A percentile compares a stretch with the other conserved stretches of the same genome.
These are phyloP conservation scores for Chromoteleia sp. DNA, from an alignment of 2,888 invertebrate genomes.

Conservation along the genomic window DNA sequence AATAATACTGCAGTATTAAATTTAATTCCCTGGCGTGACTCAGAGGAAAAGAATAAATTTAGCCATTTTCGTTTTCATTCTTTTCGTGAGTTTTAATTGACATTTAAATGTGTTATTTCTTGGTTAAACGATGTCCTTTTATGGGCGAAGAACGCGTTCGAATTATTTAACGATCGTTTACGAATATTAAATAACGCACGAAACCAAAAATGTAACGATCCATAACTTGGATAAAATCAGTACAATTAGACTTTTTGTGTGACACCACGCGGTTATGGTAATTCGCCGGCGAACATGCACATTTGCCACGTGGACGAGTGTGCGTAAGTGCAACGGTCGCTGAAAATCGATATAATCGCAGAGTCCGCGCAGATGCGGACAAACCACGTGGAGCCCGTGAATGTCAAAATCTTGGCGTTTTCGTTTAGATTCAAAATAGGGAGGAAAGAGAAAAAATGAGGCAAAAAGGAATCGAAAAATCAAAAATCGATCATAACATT, in stretches of 20 bases:
- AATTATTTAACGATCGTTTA: background rate
- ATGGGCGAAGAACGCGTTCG: background rate
- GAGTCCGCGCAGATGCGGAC: slow-evolving; percentile 67
- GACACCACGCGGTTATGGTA: slow-evolving; percentile 51
- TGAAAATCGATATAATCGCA: slow-evolving; percentile 75
- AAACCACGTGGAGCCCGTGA: slow-evolving; percentile 74
- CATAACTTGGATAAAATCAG: slow-evolving; percentile 31
- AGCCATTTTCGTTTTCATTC: too few species aligned
- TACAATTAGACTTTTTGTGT: slow-evolving; percentile 31
- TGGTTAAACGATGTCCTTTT: background rate
- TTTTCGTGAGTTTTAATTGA: too few species aligned
- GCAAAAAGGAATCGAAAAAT: background rate
- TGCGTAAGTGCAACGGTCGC: slow-evolving; percentile 75
- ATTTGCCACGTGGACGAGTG: slow-evolving; percentile 65
- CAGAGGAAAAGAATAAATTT: too few species aligned
- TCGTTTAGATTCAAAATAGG: background rate
- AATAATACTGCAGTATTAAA: too few species aligned
- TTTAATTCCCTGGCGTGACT: too few species aligned
- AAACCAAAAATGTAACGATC: slow-evolving; percentile 2
- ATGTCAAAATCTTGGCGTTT: slow-evolving; percentile 68
- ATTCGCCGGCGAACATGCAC: slow-evolving; percentile 69
- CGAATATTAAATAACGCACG: background rate
- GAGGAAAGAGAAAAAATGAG: background rate
- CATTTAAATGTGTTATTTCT: too few species aligned
- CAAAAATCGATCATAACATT: too few species aligned